Evolutionary conservation across 2,888 invertebrate species (phyloP).

Genomic region (Athetis lepigone): DNA sequence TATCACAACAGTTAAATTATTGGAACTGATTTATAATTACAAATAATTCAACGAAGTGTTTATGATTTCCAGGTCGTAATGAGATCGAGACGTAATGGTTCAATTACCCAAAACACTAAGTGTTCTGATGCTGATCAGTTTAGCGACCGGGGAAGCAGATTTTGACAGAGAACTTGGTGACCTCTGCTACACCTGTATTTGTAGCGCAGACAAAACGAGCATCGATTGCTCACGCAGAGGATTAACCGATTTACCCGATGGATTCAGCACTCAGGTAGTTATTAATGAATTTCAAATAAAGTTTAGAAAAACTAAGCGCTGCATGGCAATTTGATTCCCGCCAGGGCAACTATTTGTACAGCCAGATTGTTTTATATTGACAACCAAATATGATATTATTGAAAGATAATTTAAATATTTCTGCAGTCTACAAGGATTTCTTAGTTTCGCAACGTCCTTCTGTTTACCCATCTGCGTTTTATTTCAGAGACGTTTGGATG

Average conservation of each 20-base stretch:
- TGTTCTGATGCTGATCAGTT: constrained; percentile 70
- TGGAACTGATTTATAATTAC: background rate
- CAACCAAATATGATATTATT: no score
- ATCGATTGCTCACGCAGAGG: constrained; percentile 85
- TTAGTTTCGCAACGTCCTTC: no score
- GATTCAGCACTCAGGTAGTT: constrained; percentile 78
- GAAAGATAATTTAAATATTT: no score
- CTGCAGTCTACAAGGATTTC: no score
- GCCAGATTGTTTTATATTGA: no score
- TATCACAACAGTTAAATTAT: background rate
- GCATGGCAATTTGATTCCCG: no score
- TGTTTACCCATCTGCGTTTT: no score
- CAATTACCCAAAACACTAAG: constrained; percentile 67
- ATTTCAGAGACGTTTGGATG: no score
- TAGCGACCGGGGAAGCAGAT: constrained; percentile 71
- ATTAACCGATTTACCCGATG: constrained; percentile 83
- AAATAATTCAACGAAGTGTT: background rate
- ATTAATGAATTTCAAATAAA: background rate
- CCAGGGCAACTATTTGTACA: no score
- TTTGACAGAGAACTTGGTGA: constrained; percentile 75
- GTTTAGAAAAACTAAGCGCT: no score
- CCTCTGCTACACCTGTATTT: constrained; percentile 79
- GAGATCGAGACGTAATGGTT: constrained; percentile 81
- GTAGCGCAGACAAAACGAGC: constrained; percentile 74
- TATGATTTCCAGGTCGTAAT: constrained; percentile 82